Percentiles rank a stretch among this genome's conserved stretches.
phyloP scores from a whole-genome alignment of 2,113 vertebrate genomes.

The Lonchura striata region DNA sequence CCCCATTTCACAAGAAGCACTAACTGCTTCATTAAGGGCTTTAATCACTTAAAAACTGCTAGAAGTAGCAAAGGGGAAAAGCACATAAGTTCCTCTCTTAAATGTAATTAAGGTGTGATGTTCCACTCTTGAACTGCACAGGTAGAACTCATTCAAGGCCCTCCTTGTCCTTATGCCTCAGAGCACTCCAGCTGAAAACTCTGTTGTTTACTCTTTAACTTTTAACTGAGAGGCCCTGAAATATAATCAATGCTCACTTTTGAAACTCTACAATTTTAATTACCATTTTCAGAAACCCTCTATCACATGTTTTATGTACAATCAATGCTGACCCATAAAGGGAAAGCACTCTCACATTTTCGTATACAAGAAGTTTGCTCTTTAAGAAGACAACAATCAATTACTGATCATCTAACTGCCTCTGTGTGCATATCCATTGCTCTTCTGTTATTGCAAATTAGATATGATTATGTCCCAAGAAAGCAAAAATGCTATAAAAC shows the following conservation, averaged over 20 bases:
- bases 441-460: neutral
- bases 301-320: slow-evolving; percentile 4
- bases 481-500: neutral
- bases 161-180: neutral
- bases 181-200: neutral
- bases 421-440: neutral
- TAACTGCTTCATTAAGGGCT: neutral
- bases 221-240: slow-evolving; percentile 41
- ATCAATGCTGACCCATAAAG: slow-evolving; percentile 26
- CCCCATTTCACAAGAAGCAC: neutral
- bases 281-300: slow-evolving; percentile 32
- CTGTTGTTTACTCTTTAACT: neutral
- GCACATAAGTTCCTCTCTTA: neutral
- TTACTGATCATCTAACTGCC: slow-evolving; percentile 11
- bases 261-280: slow-evolving; percentile 63
- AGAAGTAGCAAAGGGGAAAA: neutral
- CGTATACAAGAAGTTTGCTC: slow-evolving; percentile 5
- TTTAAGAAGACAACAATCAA: slow-evolving; percentile 33
- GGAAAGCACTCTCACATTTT: neutral
- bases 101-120: neutral
- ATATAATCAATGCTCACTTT: slow-evolving; percentile 53
- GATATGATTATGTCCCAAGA: neutral
- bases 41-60: neutral
- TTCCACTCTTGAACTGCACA: neutral
- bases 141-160: neutral